Conservation (phyloP, 2,888 invertebrate species). For the Coelopa pilipes region DNA sequence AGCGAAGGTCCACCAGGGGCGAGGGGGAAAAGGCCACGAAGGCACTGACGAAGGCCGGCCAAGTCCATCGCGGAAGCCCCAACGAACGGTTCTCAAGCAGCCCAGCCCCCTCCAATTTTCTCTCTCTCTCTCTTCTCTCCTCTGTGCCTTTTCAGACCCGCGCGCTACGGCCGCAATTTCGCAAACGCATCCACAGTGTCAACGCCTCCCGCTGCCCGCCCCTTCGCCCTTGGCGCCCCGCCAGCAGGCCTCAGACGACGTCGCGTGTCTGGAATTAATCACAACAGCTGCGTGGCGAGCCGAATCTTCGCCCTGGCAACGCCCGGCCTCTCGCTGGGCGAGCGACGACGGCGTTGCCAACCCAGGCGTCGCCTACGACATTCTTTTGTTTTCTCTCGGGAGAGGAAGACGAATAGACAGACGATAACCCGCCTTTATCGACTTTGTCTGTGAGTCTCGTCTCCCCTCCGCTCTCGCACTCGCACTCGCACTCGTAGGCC, state of each 20-base stretch:
- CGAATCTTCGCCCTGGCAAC: slow-evolving; percentile 18
- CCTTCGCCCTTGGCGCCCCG: background rate
- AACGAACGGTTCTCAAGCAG: no score
- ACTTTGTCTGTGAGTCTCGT: no score
- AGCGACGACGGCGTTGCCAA: background rate
- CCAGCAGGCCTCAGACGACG: slow-evolving; percentile 9
- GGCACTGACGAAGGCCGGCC: no score
- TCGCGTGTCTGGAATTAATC: slow-evolving; percentile 27
- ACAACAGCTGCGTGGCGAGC: slow-evolving; percentile 9
- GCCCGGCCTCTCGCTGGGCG: background rate
- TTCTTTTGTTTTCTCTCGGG: slow-evolving; percentile 21
- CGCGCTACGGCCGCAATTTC: no score
- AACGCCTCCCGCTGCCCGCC: no score
- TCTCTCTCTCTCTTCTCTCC: no score
- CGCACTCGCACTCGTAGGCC: slow-evolving; percentile 32
- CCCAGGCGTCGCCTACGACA: slow-evolving; percentile 30
- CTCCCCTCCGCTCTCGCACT: background rate
- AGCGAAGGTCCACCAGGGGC: no score
- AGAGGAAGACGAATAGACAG: background rate
- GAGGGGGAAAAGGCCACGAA: no score
- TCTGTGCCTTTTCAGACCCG: no score
- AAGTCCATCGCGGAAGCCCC: no score
- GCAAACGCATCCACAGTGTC: no score
- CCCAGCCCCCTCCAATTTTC: no score
- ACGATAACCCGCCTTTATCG: background rate